Percentiles rank a stretch among this genome's conserved stretches.
Evolutionary conservation across 2,113 vertebrate genomes (phyloP).

Genomic region (Bagarius yarrelli): DNA sequence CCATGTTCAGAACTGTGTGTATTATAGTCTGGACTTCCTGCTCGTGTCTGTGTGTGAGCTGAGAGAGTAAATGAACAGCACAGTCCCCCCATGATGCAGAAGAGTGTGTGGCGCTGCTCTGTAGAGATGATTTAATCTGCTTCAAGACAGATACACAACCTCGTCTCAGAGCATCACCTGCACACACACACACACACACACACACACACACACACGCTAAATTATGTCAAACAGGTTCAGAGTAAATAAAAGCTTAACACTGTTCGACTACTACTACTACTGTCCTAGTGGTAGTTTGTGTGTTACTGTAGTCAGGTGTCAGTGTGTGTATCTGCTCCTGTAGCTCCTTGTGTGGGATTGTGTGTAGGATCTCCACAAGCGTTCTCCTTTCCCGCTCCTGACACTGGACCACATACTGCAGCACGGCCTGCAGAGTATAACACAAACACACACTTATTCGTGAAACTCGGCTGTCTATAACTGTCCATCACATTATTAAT

Average conservation of each 20-base stretch:
- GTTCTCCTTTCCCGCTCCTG: constrained; percentile 69
- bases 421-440: constrained; percentile 56
- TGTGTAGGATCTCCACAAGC: constrained; percentile 61
- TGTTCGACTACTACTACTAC: no score
- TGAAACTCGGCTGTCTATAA: no score
- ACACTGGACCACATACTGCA: constrained; percentile 66
- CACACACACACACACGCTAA: constrained; percentile 16
- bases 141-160: constrained; percentile 35
- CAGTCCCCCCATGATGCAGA: constrained; percentile 38
- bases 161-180: constrained; percentile 6
- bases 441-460: not conserved
- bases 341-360: constrained; percentile 61
- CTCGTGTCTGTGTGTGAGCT: constrained; percentile 43
- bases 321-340: constrained; percentile 38
- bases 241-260: no score
- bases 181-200: constrained; percentile 26
- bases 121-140: constrained; percentile 30
- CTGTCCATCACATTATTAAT: no score
- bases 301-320: constrained; percentile 47
- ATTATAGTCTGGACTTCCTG: constrained; percentile 37
- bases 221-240: not conserved
- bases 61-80: constrained; percentile 37
- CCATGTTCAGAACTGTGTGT: constrained; percentile 29
- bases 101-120: not conserved
- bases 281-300: not conserved